phyloP scores from a whole-genome alignment of 1,140 invertebrate species.

The Drosophila baimaii region DNA sequence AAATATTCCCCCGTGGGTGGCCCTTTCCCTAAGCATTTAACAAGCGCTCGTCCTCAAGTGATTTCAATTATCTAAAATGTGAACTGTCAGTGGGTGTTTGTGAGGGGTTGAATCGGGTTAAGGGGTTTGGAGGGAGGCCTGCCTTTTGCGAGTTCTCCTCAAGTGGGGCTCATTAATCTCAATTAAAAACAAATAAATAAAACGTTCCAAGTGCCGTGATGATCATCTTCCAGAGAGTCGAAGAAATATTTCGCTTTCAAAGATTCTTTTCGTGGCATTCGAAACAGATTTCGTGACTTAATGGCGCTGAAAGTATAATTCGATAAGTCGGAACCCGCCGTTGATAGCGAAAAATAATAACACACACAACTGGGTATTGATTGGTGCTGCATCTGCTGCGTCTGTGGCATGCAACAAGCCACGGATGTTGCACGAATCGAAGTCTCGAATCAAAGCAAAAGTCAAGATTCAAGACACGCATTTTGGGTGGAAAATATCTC shows the following conservation, averaged over 20 bases:
- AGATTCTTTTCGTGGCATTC: conserved; percentile 27
- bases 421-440: conserved; percentile 49
- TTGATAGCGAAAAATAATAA: conserved; percentile 74
- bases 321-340: conserved; percentile 58
- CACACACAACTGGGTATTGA: conserved; percentile 45
- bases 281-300: conserved; percentile 44
- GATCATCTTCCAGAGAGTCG: conserved; percentile 14
- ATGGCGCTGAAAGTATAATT: conserved; percentile 64
- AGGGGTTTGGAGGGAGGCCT: neutral
- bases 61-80: conserved; percentile 67
- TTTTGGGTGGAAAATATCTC: conserved; percentile 64
- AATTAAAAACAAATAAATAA: conserved; percentile 73
- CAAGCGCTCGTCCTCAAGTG: conserved; percentile 54
- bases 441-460: conserved; percentile 25
- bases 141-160: conserved; percentile 29
- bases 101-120: conserved; percentile 5
- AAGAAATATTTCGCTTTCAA: neutral
- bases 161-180: conserved; percentile 76
- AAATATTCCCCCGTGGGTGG: conserved; percentile 40
- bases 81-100: conserved; percentile 31
- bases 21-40: conserved; percentile 33
- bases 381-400: conserved; percentile 37
- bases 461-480: conserved; percentile 65
- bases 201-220: conserved; percentile 17
- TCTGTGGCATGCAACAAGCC: conserved; percentile 30